Evolutionary conservation across 92 coral and sea anemone species (phyloP).

Genomic region (Epizoanthus illoricatus): DNA sequence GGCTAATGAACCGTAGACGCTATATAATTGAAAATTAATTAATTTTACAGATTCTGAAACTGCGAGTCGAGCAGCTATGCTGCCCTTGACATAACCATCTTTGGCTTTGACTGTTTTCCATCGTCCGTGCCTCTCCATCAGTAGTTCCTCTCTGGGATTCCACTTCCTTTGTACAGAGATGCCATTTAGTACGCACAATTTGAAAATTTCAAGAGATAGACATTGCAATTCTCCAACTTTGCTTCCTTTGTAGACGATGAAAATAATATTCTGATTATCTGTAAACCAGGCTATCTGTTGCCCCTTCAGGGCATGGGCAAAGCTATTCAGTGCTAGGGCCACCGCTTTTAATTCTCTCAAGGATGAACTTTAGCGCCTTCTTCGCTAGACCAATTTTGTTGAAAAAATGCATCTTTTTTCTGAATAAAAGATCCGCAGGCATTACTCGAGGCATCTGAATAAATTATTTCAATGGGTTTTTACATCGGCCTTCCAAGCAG

Average conservation of each 20-base stretch:
- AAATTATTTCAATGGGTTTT: slow-evolving; percentile 40
- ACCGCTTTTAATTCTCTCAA: slow-evolving; percentile 31
- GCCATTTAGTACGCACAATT: slow-evolving; percentile 6
- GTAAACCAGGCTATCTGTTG: slow-evolving; percentile 24
- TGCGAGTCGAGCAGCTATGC: slow-evolving; percentile 7
- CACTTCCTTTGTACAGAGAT: slow-evolving; percentile 28
- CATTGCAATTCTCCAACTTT: slow-evolving; percentile 22
- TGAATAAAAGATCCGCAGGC: slow-evolving; percentile 52
- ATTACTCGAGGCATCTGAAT: slow-evolving; percentile 52
- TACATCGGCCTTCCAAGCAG: slow-evolving; percentile 17
- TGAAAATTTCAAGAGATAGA: slow-evolving; percentile 20
- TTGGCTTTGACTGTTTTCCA: slow-evolving; percentile 25
- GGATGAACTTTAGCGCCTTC: slow-evolving; percentile 17
- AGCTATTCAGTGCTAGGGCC: not conserved
- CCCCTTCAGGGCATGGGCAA: not conserved
- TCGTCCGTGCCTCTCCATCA: slow-evolving; percentile 7
- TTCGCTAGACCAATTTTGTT: slow-evolving; percentile 13
- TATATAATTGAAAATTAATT: no score
- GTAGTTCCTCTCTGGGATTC: not conserved
- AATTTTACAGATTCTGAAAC: not conserved
- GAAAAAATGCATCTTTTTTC: slow-evolving; percentile 28
- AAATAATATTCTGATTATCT: slow-evolving; percentile 32
- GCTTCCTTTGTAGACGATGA: slow-evolving; percentile 28
- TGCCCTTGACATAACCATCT: slow-evolving; percentile 29
- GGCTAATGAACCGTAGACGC: no score